phyloP scores from a whole-genome alignment of 2,888 invertebrate species.

The Dorcus parallelipipedus region DNA sequence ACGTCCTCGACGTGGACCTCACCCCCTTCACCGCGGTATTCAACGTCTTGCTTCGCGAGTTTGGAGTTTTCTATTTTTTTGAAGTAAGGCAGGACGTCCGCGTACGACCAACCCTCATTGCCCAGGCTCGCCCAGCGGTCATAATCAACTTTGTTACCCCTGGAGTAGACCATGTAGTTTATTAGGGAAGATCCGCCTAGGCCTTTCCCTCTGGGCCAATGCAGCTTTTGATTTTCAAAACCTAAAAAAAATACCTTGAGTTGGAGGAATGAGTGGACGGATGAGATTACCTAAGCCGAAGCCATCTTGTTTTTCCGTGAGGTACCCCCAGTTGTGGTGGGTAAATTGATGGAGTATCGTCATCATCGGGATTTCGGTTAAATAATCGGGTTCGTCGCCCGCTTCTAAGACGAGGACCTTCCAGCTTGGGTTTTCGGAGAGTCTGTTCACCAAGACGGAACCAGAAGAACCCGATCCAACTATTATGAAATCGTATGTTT shows the following conservation, averaged over 20 bases:
- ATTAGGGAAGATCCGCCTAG: conserved; percentile 84
- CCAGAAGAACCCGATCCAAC: conserved; percentile 71
- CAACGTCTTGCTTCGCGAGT: conserved; percentile 37
- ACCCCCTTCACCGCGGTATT: conserved; percentile 44
- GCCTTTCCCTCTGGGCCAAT: conserved; percentile 86
- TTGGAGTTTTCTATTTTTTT: conserved; percentile 58
- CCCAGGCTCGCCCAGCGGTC: conserved; percentile 84
- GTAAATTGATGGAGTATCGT: conserved; percentile 55
- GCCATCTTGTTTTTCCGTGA: conserved; percentile 54
- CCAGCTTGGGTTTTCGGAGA: conserved; percentile 60
- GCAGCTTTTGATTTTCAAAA: conserved; percentile 42
- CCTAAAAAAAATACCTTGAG: conserved; percentile 23
- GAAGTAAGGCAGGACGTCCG: conserved; percentile 78
- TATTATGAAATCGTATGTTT: conserved; percentile 61
- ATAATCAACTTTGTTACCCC: conserved; percentile 83
- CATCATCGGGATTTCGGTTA: conserved; percentile 53
- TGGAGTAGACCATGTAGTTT: conserved; percentile 87
- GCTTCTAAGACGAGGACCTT: conserved; percentile 65
- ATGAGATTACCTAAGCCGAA: conserved; percentile 48
- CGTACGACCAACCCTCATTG: conserved; percentile 84
- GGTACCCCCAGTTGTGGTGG: conserved; percentile 59
- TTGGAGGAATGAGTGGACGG: not conserved
- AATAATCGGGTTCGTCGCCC: conserved; percentile 53
- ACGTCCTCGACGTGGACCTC: conserved; percentile 46
- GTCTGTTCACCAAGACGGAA: conserved; percentile 64